Conservation (phyloP, 2,888 invertebrate species). For the Dilophus febrilis region DNA sequence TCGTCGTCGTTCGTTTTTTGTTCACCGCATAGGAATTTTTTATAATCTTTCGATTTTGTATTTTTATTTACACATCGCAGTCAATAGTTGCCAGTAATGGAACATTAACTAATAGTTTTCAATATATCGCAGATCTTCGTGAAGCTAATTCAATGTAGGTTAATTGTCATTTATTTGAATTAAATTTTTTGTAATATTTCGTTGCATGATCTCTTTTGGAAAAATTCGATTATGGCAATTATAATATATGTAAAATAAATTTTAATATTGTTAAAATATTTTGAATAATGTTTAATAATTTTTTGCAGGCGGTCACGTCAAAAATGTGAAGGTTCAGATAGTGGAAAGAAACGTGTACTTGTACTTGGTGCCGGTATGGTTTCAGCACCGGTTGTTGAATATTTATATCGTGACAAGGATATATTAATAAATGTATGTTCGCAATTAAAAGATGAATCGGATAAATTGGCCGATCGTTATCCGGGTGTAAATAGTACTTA, state of each 20-base stretch:
- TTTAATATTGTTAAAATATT: too few species aligned
- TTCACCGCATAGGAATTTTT: neutral
- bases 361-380: slow-evolving; percentile 94
- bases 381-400: slow-evolving; percentile 86
- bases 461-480: slow-evolving; percentile 58
- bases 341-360: slow-evolving; percentile 54
- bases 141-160: slow-evolving; percentile 32
- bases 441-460: slow-evolving; percentile 75
- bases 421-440: slow-evolving; percentile 77
- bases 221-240: too few species aligned
- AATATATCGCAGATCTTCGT: slow-evolving; percentile 86
- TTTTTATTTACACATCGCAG: slow-evolving; percentile 32
- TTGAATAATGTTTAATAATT: too few species aligned
- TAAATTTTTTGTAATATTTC: too few species aligned
- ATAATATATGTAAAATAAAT: too few species aligned
- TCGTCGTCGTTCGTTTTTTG: neutral
- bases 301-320: slow-evolving; percentile 45
- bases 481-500: slow-evolving; percentile 65
- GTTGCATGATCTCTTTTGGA: too few species aligned
- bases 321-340: slow-evolving; percentile 43
- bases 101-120: slow-evolving; percentile 72
- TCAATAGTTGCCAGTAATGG: slow-evolving; percentile 97
- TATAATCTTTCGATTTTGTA: slow-evolving; percentile 1
- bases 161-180: too few species aligned
- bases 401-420: slow-evolving; percentile 65